These are phyloP conservation scores for Sebastes paucispinis DNA, from an alignment of 2,797 vertebrate species.

Conservation along the genomic window DNA sequence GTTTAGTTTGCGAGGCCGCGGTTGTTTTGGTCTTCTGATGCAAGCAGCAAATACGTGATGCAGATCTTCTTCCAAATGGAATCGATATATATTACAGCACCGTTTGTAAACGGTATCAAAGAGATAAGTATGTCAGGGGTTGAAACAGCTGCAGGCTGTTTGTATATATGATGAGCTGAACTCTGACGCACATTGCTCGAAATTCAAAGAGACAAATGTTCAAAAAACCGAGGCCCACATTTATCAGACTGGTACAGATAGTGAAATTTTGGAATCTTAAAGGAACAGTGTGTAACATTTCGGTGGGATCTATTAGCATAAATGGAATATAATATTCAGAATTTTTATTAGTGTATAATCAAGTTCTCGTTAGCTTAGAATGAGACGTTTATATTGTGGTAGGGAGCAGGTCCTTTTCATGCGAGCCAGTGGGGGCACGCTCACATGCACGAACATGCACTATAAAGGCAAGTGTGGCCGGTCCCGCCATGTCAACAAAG, in stretches of 20 bases:
- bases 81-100: constrained; percentile 5
- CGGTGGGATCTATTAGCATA: too few species aligned
- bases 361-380: too few species aligned
- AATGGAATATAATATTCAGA: too few species aligned
- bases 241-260: background rate
- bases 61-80: constrained; percentile 3
- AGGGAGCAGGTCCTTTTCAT: too few species aligned
- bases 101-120: constrained; percentile 13
- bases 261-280: background rate
- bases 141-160: background rate
- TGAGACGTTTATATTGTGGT: too few species aligned
- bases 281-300: too few species aligned
- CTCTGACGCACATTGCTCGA: background rate
- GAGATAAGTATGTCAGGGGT: background rate
- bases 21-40: constrained; percentile 23
- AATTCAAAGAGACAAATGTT: background rate
- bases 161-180: background rate
- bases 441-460: too few species aligned
- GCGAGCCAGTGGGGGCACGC: too few species aligned
- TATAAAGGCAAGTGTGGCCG: too few species aligned
- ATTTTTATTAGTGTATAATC: too few species aligned
- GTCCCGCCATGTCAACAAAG: too few species aligned
- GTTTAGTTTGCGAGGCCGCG: background rate
- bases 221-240: background rate
- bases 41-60: constrained; percentile 4